Evolutionary conservation across 2,113 vertebrate genomes (phyloP).

Genomic region (Pseudopipra pipra): DNA sequence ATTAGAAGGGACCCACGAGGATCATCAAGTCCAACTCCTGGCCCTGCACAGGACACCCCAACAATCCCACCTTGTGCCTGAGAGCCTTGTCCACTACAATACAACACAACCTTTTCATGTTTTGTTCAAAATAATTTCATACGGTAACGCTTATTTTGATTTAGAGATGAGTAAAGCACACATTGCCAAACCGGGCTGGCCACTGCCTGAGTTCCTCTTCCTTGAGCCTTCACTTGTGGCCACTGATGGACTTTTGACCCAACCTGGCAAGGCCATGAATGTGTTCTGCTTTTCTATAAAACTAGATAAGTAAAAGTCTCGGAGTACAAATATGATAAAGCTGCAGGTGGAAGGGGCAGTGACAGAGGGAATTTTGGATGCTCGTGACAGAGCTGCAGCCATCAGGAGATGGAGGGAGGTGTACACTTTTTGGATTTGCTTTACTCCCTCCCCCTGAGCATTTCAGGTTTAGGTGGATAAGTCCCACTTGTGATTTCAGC

Average conservation of each 20-base stretch:
- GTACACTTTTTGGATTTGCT: background rate
- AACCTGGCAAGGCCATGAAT: fast-evolving
- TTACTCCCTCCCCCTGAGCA: background rate
- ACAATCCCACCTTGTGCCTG: background rate
- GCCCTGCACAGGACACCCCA: background rate
- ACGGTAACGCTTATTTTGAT: background rate
- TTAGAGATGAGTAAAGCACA: background rate
- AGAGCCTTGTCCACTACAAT: background rate
- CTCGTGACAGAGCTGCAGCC: fast-evolving
- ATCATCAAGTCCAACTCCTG: background rate
- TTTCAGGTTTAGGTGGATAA: background rate
- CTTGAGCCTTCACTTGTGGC: background rate
- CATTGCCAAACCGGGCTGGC: fast-evolving
- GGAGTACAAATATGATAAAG: background rate
- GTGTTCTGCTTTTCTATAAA: background rate
- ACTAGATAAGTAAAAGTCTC: background rate
- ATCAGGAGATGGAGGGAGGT: fast-evolving
- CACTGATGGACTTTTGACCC: background rate
- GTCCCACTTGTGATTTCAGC: background rate
- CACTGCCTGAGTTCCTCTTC: background rate
- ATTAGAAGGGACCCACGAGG: background rate
- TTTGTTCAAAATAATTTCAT: background rate
- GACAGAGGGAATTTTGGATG: background rate
- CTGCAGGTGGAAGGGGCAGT: background rate
- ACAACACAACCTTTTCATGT: background rate